phyloP scores from a whole-genome alignment of 2,888 invertebrate species.

The Trissolcus brochymenae region DNA sequence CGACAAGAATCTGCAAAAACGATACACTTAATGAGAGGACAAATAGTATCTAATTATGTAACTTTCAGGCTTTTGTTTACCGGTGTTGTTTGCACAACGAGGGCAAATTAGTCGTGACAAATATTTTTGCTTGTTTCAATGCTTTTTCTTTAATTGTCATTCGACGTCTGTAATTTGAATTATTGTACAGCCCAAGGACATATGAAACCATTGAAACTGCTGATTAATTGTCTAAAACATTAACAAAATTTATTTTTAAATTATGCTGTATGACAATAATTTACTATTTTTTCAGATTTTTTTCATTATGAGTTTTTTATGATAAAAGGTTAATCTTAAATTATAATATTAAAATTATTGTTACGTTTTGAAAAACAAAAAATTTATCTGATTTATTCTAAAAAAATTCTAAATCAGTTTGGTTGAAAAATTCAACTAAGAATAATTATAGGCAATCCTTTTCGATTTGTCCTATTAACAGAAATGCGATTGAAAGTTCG shows the following conservation, averaged over 20 bases:
- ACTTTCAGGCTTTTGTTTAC: conserved; percentile 10
- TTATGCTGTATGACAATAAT: neutral
- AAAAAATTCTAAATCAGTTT: neutral
- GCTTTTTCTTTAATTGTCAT: conserved; percentile 3
- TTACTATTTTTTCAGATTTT: neutral
- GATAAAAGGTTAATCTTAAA: neutral
- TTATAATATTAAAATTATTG: neutral
- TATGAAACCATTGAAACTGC: neutral
- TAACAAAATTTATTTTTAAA: neutral
- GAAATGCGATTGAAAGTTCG: too few relatives aligned
- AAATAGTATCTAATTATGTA: conserved; percentile 11
- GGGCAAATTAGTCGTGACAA: conserved; percentile 8
- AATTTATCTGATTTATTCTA: neutral
- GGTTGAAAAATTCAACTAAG: neutral
- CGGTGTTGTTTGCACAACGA: conserved; percentile 9
- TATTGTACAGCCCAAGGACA: neutral
- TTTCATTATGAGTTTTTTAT: neutral
- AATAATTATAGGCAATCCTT: neutral
- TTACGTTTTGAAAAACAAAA: neutral
- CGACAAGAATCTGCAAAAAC: conserved; percentile 22
- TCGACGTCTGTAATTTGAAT: neutral
- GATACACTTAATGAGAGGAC: conserved; percentile 13
- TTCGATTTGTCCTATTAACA: too few relatives aligned
- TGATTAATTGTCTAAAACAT: conserved; percentile 1
- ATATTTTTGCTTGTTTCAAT: conserved; percentile 4